Evolutionary conservation across 2,113 vertebrate genomes (phyloP).

Genomic region (Rhynchomys soricoides): DNA sequence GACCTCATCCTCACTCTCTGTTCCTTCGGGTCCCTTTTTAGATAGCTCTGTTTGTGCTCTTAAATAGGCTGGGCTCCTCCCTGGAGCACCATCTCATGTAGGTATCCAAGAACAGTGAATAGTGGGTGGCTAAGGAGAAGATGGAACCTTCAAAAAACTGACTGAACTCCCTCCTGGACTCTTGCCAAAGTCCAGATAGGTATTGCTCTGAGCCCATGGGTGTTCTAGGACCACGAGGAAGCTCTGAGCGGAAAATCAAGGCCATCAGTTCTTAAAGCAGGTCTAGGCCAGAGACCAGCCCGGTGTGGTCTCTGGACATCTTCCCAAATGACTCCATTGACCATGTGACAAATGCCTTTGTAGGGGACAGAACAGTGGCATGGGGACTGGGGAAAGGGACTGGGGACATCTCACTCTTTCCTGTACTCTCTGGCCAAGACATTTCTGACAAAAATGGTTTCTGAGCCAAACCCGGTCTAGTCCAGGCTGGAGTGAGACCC

Average conservation of each 20-base stretch:
- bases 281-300: not conserved
- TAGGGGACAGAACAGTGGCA: conserved; percentile 53
- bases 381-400: conserved; percentile 33
- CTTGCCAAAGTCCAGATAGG: not conserved
- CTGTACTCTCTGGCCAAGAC: conserved; percentile 58
- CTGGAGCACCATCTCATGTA: not conserved
- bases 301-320: conserved; percentile 21
- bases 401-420: conserved; percentile 66
- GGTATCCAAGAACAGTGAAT: not conserved
- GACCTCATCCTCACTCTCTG: not conserved
- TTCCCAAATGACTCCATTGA: conserved; percentile 64
- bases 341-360: conserved; percentile 69
- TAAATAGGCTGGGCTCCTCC: not conserved
- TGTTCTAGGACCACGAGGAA: not conserved
- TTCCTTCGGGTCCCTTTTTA: not conserved
- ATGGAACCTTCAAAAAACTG: not conserved
- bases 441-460: conserved; percentile 58
- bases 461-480: not conserved
- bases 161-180: not conserved
- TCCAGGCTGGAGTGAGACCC: conserved; percentile 11
- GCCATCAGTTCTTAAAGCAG: not conserved
- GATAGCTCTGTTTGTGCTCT: not conserved
- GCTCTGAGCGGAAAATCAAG: not conserved
- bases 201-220: not conserved
- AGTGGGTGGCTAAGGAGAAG: not conserved